Evolutionary conservation across 2,113 vertebrate genomes (phyloP), one percentile per base, ranked within the genome.

Genomic region (Apus apus): DNA sequence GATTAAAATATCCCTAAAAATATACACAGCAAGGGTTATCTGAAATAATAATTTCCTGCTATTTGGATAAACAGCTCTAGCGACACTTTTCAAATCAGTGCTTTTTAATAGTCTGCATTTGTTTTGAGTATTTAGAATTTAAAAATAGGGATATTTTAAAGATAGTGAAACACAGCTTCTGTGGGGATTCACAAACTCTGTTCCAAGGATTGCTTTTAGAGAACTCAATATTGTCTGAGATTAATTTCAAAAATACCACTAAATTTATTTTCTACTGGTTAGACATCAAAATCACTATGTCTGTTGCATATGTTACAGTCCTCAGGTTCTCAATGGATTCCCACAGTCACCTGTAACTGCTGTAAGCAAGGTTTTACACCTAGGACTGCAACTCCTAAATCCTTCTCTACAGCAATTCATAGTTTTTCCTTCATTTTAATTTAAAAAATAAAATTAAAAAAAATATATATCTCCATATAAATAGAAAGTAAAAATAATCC

Each of bases 1-100:
- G 38, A 92, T 89, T 89, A 93, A 90, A 92, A 71, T 68, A 75
- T 20, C 46, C 71, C 53, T 11, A 45, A 81, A 89, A 89, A 72
- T 58, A 90, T 65, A 86, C n/a, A 48, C 5, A 64, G 65, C 26
- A 60, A 83, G 54, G 22, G 38, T 74, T 77, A 84, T 46, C 72
- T 76, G 53, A 95, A 93, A 86, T 64, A 94, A 62, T 61, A 73
- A 78, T 75, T 84, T n/a, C 29, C 17, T 38, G 53, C 34, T 74
- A 70, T 86, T 90, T 92, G 64, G 38, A 81, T 56, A 81, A 95
- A 75, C 77, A 82, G 73, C 16, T 93, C 36, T 50, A 87, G 40
- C 48, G 81, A 67, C 53, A 53, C 20, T 77, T 77, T 70, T 56
- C 45, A 67, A 78, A 93, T 60, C 8, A 81, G 62, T 0, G 1